These are phyloP conservation scores for Collichthys lucidus DNA, from an alignment of 2,113 vertebrate genomes.

Conservation along the genomic window DNA sequence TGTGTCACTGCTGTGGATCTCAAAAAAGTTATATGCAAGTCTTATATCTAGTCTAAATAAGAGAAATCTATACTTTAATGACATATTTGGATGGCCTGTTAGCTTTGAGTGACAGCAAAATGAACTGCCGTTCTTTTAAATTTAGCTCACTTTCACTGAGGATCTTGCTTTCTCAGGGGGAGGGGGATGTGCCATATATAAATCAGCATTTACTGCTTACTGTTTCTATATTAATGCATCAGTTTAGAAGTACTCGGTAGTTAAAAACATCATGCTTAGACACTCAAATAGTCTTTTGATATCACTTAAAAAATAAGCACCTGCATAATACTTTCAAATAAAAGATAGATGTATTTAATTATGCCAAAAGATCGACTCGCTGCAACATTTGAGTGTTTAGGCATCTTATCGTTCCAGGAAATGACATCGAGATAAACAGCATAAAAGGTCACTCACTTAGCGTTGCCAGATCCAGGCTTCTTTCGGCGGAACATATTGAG, in stretches of 20 bases:
- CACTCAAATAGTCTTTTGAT: conserved; percentile 23
- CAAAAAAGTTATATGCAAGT: conserved; percentile 75
- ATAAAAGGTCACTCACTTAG: conserved; percentile 90
- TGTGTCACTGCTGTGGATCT: conserved; percentile 78
- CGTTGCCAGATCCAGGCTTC: conserved; percentile 90
- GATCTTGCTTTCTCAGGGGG: conserved; percentile 48
- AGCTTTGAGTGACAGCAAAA: conserved; percentile 15
- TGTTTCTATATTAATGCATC: conserved; percentile 14
- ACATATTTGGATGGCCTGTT: conserved; percentile 24
- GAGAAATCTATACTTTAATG: conserved; percentile 38
- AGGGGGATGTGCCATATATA: conserved; percentile 48
- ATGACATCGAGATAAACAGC: conserved; percentile 23
- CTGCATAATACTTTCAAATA: background rate
- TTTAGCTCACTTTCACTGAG: conserved; percentile 13
- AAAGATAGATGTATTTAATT: background rate
- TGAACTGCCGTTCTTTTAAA: background rate
- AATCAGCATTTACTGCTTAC: background rate
- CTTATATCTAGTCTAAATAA: conserved; percentile 55
- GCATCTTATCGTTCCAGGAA: conserved; percentile 20
- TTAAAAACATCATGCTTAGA: conserved; percentile 34
- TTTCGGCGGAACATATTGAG: conserved; percentile 98
- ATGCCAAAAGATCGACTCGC: background rate
- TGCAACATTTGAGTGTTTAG: conserved; percentile 41
- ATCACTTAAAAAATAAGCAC: background rate
- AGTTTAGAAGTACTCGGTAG: conserved; percentile 11